These are phyloP conservation scores for Pterois miles DNA, from an alignment of 2,797 vertebrate genomes.

Conservation along the genomic window DNA sequence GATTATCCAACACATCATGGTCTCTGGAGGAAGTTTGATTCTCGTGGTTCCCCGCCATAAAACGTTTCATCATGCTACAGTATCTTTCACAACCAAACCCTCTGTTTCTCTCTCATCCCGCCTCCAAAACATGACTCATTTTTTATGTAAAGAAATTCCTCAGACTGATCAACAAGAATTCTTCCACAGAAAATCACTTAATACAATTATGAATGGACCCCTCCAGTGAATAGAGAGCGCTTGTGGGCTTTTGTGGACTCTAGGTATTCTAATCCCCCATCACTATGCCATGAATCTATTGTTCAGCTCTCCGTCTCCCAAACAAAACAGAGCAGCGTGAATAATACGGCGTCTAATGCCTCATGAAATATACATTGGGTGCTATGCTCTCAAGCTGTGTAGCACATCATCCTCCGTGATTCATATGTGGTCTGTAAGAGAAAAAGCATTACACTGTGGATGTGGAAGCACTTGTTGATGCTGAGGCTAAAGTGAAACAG, in stretches of 20 bases:
- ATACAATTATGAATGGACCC: constrained; percentile 65
- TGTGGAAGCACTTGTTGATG: constrained; percentile 78
- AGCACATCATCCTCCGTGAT: constrained; percentile 51
- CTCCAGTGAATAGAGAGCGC: constrained; percentile 42
- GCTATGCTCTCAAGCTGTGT: constrained; percentile 53
- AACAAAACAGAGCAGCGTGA: constrained; percentile 71
- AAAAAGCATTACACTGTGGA: constrained; percentile 21
- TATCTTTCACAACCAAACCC: constrained; percentile 37
- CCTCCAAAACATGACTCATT: constrained; percentile 48
- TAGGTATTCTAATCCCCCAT: constrained; percentile 60
- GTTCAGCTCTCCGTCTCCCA: constrained; percentile 54
- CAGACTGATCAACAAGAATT: constrained; percentile 68
- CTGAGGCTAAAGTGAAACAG: constrained; percentile 84
- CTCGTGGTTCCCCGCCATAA: constrained; percentile 6
- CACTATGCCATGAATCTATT: constrained; percentile 59
- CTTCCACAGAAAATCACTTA: constrained; percentile 65
- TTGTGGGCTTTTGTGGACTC: constrained; percentile 52
- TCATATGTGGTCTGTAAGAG: constrained; percentile 39
- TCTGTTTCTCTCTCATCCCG: constrained; percentile 35
- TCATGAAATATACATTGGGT: constrained; percentile 78
- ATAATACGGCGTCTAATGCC: constrained; percentile 71
- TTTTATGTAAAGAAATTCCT: constrained; percentile 50
- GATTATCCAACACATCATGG: constrained; percentile 45
- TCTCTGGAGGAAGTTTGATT: constrained; percentile 23
- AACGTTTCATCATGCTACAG: constrained; percentile 36